Evolutionary conservation across 2,888 invertebrate genomes (phyloP).

Genomic region (Caenorhabditis wallacei): DNA sequence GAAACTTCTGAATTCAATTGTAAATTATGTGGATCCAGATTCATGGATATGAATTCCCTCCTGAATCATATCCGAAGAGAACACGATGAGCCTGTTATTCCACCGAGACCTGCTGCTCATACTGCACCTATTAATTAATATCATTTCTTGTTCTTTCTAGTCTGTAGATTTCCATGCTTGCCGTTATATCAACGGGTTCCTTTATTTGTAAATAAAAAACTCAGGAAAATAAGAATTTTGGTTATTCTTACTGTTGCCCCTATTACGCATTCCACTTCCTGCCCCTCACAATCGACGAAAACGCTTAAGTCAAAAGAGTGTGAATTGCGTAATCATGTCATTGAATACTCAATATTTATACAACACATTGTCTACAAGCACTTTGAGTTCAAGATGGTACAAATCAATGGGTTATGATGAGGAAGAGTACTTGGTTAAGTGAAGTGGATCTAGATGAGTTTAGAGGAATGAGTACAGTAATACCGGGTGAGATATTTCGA

Average conservation of each 20-base stretch:
- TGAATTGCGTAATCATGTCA: slow-evolving; percentile 58
- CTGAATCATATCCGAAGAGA: slow-evolving; percentile 68
- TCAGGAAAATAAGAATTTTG: too few relatives aligned
- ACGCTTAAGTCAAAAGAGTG: slow-evolving; percentile 42
- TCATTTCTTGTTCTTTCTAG: neutral
- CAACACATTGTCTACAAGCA: neutral
- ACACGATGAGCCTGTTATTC: slow-evolving; percentile 60
- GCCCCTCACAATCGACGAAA: neutral
- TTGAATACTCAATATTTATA: slow-evolving; percentile 24
- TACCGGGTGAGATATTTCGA: too few relatives aligned
- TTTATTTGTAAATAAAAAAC: too few relatives aligned
- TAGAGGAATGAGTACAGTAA: too few relatives aligned
- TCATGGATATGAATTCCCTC: slow-evolving; percentile 66
- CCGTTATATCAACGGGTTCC: too few relatives aligned
- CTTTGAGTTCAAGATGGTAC: slow-evolving; percentile 31
- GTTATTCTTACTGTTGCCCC: too few relatives aligned
- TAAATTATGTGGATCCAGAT: slow-evolving; percentile 66
- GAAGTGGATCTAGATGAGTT: neutral
- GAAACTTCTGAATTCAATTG: slow-evolving; percentile 60
- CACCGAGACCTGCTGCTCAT: slow-evolving; percentile 65
- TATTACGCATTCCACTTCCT: slow-evolving; percentile 8
- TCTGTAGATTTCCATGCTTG: too few relatives aligned
- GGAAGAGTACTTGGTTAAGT: neutral
- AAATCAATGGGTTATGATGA: neutral
- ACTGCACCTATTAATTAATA: slow-evolving; percentile 63